Base-by-base conservation (phyloP, 2,888 invertebrate species). In the Macrophya annulata region DNA sequence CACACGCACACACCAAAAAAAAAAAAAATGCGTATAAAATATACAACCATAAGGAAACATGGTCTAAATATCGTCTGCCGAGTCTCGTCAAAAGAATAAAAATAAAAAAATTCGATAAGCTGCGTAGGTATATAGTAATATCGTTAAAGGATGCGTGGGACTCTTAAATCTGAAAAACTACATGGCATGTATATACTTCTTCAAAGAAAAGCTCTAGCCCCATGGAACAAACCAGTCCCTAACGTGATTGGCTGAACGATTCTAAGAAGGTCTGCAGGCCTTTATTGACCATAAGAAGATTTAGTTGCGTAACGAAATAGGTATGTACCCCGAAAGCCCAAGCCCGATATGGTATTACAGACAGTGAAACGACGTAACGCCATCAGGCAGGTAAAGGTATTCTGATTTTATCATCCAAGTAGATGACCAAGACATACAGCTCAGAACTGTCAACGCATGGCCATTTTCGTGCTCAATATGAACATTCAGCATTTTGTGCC, bases 271-370 rank as follows among this genome's bases (percentile, higher is more conserved):
- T 6, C 48, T n/a, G 31, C n/a, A n/a, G n/a, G 55, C 77, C 37
- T 77, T 77, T 77, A 77, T 77, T 48, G 77, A 48, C 77, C 77
- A 77, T 77, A 51, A 77, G 51, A 77, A 31, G 77, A 77, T 77
- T 77, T 77, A 77, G 17, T 25, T 55, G 51, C 0, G 77, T 17
- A 37, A 12, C 51, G 37, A 77, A 77, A 77, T 77, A 31, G 31
- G 31, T 3, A 31, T 1, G 31, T 3, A 77, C 31, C 77, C 77
- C 10, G 8, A 37, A 77, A 55, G 51, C 51, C 31, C 17, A 21
- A 17, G 31, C 1, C 51, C 9, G 77, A 55, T 51, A 77, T 55
- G 51, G 37, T 51, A 77, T 77, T 17, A 77, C 77, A 37, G 25
- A 55, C 77, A 17, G 55, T n/a, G 77, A 12, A 51, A 77, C 17